Conservation (phyloP, 2,888 invertebrate genomes). For the Diplazon laetatorius region DNA sequence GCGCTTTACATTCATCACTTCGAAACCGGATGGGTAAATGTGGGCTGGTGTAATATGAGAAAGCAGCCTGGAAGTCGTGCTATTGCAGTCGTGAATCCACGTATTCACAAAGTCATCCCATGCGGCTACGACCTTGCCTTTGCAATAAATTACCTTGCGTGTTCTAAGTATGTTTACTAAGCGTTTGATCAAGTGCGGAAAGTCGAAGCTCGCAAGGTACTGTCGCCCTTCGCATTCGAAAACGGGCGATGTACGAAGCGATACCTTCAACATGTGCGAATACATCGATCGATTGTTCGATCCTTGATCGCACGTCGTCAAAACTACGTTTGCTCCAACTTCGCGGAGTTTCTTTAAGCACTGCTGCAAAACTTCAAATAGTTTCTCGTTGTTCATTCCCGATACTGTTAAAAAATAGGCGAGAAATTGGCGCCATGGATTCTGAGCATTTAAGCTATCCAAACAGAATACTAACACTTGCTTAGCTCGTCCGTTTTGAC, state of each 20-base stretch:
- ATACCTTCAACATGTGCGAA: neutral
- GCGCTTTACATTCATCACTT: slow-evolving; percentile 63
- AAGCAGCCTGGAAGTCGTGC: slow-evolving; percentile 41
- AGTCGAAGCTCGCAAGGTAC: slow-evolving; percentile 46
- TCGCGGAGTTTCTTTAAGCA: slow-evolving; percentile 12
- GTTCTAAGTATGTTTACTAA: slow-evolving; percentile 36
- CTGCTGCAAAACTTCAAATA: neutral
- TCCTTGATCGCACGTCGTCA: slow-evolving; percentile 48
- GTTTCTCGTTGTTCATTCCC: slow-evolving; percentile 12
- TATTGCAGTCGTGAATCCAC: slow-evolving; percentile 36
- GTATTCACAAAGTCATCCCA: slow-evolving; percentile 47
- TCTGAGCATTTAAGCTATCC: slow-evolving; percentile 54
- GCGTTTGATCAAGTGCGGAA: slow-evolving; percentile 58
- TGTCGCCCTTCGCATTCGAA: slow-evolving; percentile 2
- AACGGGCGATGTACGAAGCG: neutral
- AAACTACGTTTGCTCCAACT: slow-evolving; percentile 22
- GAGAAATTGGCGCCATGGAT: slow-evolving; percentile 57
- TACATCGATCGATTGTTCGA: slow-evolving; percentile 2
- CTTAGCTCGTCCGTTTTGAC: slow-evolving; percentile 38
- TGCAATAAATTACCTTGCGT: slow-evolving; percentile 30
- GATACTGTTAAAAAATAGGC: slow-evolving; percentile 50
- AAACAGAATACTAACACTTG: slow-evolving; percentile 53
- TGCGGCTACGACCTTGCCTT: slow-evolving; percentile 43
- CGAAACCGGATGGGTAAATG: slow-evolving; percentile 41
- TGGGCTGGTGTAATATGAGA: slow-evolving; percentile 54